A percentile compares a stretch with the other conserved stretches of the same genome.
These are phyloP conservation scores for Propithecus coquereli DNA, from an alignment of 2,113 vertebrate genomes.

Conservation along the genomic window DNA sequence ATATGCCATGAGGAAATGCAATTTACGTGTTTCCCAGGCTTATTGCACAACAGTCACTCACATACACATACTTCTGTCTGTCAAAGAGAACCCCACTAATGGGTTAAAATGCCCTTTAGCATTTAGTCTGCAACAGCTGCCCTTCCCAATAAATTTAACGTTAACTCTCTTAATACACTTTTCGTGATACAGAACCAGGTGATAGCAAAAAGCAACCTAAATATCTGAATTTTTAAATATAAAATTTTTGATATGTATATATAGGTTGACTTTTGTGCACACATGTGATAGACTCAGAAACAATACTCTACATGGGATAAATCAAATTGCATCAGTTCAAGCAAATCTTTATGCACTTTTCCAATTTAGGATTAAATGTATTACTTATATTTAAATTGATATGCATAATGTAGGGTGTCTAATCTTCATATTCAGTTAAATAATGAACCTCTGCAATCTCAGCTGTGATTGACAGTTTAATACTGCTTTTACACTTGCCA, in stretches of 20 bases:
- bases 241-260: conserved; percentile 25
- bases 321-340: conserved; percentile 59
- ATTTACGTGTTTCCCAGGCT: conserved; percentile 83
- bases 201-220: conserved; percentile 47
- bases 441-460: conserved; percentile 74
- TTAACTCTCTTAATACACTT: conserved; percentile 34
- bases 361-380: conserved; percentile 20
- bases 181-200: conserved; percentile 31
- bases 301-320: conserved; percentile 46
- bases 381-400: conserved; percentile 72
- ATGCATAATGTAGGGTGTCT: conserved; percentile 68
- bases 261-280: conserved; percentile 21
- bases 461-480: conserved; percentile 72
- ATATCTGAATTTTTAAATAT: conserved; percentile 44
- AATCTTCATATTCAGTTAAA: conserved; percentile 75
- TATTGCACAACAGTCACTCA: conserved; percentile 77
- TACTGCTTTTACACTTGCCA: conserved; percentile 70
- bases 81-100: conserved; percentile 73
- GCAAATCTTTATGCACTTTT: conserved; percentile 30
- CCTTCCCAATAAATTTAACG: conserved; percentile 34
- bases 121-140: conserved; percentile 57
- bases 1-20: conserved; percentile 83
- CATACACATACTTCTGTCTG: conserved; percentile 56
- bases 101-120: conserved; percentile 76
- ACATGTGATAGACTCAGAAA: conserved; percentile 56